These are phyloP conservation scores for Myiotriccus ornatus DNA, from an alignment of 2,797 vertebrate genomes.

Conservation along the genomic window DNA sequence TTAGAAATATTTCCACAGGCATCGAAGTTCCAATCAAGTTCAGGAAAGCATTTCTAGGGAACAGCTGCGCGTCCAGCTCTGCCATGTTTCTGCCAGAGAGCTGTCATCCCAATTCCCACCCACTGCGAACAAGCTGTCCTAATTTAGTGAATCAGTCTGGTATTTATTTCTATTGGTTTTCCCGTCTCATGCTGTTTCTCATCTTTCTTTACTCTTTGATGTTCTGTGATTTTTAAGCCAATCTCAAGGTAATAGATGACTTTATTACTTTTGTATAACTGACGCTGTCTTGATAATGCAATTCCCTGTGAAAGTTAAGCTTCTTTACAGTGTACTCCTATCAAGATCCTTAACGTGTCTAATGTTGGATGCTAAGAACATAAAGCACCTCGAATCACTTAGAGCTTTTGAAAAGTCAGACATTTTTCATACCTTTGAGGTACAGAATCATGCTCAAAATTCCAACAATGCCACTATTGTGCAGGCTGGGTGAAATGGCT, in stretches of 20 bases:
- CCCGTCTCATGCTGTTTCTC: accelerated
- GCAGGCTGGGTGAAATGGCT: not conserved
- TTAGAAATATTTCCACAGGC: not conserved
- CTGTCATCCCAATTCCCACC: not conserved
- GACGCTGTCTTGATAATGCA: not conserved
- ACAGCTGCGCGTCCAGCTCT: not conserved
- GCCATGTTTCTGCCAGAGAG: not conserved
- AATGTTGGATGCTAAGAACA: not conserved
- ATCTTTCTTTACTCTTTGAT: not conserved
- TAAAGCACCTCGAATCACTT: not conserved
- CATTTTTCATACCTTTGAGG: not conserved
- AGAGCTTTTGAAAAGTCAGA: not conserved
- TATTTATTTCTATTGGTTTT: not conserved
- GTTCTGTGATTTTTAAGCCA: not conserved
- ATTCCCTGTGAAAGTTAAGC: not conserved
- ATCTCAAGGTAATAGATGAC: not conserved
- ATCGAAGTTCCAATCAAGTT: not conserved
- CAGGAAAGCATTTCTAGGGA: not conserved
- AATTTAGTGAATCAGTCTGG: not conserved
- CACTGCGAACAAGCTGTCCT: not conserved
- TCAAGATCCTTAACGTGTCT: not conserved
- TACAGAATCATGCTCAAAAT: not conserved
- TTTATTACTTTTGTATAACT: not conserved
- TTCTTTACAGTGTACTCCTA: not conserved
- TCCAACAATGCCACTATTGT: not conserved